phyloP scores from a whole-genome alignment of 92 coral and sea anemone genomes.

The Hydrozoanthus gracilis region DNA sequence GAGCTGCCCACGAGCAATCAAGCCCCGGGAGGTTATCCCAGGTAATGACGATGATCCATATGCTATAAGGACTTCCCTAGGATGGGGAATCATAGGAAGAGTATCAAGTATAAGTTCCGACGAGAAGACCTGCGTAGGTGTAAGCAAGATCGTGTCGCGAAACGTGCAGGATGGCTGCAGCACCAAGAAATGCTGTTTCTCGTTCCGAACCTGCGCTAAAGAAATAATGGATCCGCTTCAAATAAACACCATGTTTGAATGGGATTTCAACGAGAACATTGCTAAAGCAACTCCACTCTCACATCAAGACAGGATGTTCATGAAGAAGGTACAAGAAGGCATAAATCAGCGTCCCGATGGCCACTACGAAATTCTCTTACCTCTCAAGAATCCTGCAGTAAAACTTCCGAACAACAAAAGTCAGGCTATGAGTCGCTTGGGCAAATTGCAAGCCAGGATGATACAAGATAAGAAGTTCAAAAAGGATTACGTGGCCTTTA shows the following conservation, averaged over 20 bases:
- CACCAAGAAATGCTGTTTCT: constrained; percentile 42
- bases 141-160: constrained; percentile 34
- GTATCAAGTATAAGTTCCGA: neutral
- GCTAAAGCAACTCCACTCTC: neutral
- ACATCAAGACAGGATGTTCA: constrained; percentile 24
- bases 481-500: constrained; percentile 26
- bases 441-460: constrained; percentile 21
- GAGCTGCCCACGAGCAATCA: constrained; percentile 64
- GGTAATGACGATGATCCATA: constrained; percentile 71
- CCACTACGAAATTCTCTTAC: constrained; percentile 27
- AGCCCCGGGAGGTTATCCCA: constrained; percentile 64
- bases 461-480: constrained; percentile 9
- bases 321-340: constrained; percentile 15
- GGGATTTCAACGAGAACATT: constrained; percentile 36
- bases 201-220: constrained; percentile 41
- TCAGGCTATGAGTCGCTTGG: constrained; percentile 20
- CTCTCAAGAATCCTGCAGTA: neutral
- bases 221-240: constrained; percentile 46
- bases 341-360: neutral
- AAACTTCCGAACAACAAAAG: constrained; percentile 21
- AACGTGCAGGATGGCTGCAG: constrained; percentile 31
- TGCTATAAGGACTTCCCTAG: constrained; percentile 57
- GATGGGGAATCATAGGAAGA: constrained; percentile 60
- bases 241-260: constrained; percentile 52
- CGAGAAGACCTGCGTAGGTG: constrained; percentile 36